Percentiles rank a stretch among this genome's conserved stretches.
Conservation (phyloP, 2,113 vertebrate genomes). For the Junco hyemalis region DNA sequence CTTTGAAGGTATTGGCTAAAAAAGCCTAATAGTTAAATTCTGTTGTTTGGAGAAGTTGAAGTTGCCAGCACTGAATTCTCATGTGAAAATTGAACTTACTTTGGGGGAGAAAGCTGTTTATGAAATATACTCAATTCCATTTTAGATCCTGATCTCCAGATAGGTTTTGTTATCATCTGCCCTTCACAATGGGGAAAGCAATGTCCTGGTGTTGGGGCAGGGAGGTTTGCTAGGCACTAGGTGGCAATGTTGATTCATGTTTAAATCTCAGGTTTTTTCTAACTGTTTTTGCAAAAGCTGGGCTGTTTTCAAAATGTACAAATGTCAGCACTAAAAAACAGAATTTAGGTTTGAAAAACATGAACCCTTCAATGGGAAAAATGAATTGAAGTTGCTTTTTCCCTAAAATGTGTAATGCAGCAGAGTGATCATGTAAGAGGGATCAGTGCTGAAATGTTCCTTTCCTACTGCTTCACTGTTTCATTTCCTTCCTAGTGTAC, state of each 20-base stretch:
- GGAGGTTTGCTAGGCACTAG: conserved; percentile 40
- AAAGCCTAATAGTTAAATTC: neutral
- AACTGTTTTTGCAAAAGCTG: neutral
- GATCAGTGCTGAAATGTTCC: neutral
- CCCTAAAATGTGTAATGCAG: neutral
- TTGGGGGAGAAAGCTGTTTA: neutral
- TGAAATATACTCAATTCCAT: neutral
- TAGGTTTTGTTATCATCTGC: neutral
- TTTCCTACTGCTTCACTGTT: conserved; percentile 30
- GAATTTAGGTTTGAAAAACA: neutral
- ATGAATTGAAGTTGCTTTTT: neutral
- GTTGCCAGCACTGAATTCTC: neutral
- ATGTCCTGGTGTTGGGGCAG: neutral
- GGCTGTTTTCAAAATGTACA: neutral
- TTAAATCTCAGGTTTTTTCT: rapidly evolving
- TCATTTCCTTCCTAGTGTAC: conserved; percentile 36
- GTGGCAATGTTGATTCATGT: conserved; percentile 54
- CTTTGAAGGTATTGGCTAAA: neutral
- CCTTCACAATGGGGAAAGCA: neutral
- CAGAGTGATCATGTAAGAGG: neutral
- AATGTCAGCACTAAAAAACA: conserved; percentile 34
- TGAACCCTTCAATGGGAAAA: neutral
- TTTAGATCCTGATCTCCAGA: neutral
- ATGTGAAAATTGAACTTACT: neutral
- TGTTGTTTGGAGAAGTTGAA: neutral